Evolutionary conservation across 2,888 invertebrate species (phyloP).

Genomic region (Empis livida): DNA sequence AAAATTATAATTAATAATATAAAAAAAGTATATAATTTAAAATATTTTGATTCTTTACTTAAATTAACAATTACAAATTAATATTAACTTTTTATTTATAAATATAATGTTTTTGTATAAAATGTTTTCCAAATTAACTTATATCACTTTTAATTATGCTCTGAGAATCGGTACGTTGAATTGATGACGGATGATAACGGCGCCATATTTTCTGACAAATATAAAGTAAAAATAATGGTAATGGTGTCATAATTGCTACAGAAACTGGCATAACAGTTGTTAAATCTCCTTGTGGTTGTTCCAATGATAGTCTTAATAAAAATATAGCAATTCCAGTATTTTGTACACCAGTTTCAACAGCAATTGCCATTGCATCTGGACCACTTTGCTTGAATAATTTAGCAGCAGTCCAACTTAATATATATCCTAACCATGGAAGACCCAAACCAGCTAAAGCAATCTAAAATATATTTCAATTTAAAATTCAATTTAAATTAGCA

Average conservation of each 20-base stretch:
- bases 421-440: slow-evolving; percentile 72
- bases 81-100: too few species aligned
- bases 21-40: too few species aligned
- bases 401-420: slow-evolving; percentile 52
- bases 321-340: slow-evolving; percentile 88
- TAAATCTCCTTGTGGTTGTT: slow-evolving; percentile 76
- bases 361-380: slow-evolving; percentile 69
- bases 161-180: too few species aligned
- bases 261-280: slow-evolving; percentile 85
- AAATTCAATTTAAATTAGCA: background rate
- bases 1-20: too few species aligned
- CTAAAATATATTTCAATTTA: slow-evolving; percentile 42
- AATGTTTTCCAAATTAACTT: too few species aligned
- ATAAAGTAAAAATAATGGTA: slow-evolving; percentile 57
- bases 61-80: too few species aligned
- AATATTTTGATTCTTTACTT: too few species aligned
- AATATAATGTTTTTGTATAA: too few species aligned
- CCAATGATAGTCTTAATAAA: slow-evolving; percentile 64
- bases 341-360: slow-evolving; percentile 86
- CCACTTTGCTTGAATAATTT: slow-evolving; percentile 46
- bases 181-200: background rate
- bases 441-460: slow-evolving; percentile 67
- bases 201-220: slow-evolving; percentile 39
- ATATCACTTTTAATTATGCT: too few species aligned
- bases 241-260: slow-evolving; percentile 86